Conservation (phyloP, 2,113 vertebrate species). For the Platycercus adscitus region DNA sequence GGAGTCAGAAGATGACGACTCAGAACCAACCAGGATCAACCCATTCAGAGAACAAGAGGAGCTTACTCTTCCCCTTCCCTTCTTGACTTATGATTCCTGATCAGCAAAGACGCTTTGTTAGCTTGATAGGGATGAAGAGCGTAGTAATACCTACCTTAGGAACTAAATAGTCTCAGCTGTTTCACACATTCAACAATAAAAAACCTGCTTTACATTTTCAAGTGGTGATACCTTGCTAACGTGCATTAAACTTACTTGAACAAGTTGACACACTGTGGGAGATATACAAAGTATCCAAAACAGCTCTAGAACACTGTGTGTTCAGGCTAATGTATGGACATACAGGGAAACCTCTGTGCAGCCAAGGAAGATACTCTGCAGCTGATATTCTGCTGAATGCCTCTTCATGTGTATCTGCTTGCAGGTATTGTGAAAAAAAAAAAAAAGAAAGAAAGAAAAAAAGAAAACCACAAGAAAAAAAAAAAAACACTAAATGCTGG, state of each 20-base stretch:
- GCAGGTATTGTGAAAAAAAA: neutral
- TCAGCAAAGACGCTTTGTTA: neutral
- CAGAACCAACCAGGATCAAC: neutral
- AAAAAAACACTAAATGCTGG: neutral
- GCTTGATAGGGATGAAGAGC: neutral
- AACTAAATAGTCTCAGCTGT: neutral
- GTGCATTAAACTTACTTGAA: neutral
- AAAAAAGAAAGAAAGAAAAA: neutral
- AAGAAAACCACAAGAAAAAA: no score
- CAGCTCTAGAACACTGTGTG: neutral
- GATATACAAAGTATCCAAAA: neutral
- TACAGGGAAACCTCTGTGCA: neutral
- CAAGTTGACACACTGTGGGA: neutral
- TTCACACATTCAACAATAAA: neutral
- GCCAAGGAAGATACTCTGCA: neutral
- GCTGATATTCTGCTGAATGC: neutral
- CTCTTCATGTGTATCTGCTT: neutral
- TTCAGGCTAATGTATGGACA: neutral
- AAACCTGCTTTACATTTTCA: neutral
- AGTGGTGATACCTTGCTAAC: rapidly evolving
- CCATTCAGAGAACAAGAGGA: neutral
- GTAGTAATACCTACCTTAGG: neutral
- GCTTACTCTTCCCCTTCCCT: neutral
- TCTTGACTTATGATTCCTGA: neutral
- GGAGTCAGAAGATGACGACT: neutral